These are phyloP conservation scores for Biston stratarius DNA, from an alignment of 2,888 invertebrate genomes.

Conservation along the genomic window DNA sequence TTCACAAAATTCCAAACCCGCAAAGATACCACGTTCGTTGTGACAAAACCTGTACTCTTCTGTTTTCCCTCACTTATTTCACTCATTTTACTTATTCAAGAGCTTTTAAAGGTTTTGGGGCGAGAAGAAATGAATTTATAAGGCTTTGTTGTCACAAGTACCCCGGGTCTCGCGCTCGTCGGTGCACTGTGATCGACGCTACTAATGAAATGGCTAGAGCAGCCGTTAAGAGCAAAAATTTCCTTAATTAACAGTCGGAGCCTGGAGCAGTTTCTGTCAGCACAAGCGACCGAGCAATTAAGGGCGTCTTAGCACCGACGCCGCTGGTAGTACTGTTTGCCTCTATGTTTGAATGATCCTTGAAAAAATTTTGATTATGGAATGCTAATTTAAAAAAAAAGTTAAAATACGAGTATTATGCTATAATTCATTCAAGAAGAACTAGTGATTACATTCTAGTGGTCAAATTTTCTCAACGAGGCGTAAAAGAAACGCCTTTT, in stretches of 20 bases:
- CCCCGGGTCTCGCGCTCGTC: constrained; percentile 10
- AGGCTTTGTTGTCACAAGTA: constrained; percentile 12
- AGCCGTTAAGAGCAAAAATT: constrained; percentile 60
- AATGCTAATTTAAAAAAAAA: constrained; percentile 1
- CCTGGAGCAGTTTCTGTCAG: constrained; percentile 50
- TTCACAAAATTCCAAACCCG: no score
- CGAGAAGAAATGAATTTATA: background rate
- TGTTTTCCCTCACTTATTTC: background rate
- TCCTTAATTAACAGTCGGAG: constrained; percentile 64
- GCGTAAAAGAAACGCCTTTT: no score
- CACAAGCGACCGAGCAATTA: constrained; percentile 58
- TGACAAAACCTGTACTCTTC: background rate
- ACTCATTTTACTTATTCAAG: constrained; percentile 8
- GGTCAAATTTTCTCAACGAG: no score
- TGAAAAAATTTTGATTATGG: constrained; percentile 5
- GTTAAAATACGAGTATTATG: background rate
- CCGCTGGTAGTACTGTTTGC: constrained; percentile 6
- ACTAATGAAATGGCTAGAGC: constrained; percentile 55
- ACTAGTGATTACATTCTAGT: no score
- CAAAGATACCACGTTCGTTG: background rate
- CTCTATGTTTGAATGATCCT: constrained; percentile 4
- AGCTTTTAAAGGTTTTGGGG: constrained; percentile 9
- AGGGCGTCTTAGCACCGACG: constrained; percentile 36
- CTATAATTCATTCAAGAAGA: no score
- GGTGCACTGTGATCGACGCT: constrained; percentile 40